Base-by-base conservation (phyloP, 2,888 invertebrate genomes). In the Mylabris sibirica region DNA sequence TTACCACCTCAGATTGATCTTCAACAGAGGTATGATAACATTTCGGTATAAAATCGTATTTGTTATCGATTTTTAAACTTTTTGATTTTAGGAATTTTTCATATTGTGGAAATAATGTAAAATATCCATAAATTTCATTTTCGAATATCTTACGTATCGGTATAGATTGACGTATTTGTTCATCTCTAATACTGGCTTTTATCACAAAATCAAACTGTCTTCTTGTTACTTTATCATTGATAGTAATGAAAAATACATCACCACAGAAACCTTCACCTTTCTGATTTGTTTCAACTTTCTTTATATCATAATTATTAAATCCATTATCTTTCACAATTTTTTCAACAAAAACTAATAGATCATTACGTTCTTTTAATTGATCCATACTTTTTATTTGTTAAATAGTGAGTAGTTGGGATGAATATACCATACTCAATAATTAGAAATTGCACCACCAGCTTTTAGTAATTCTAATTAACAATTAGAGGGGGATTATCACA, bases 111-210 rank as follows among this genome's bases (percentile, higher is more conserved):
- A 53, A 67, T 6, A 75, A 41, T n/a, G 30, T 57, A 0, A 63
- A 59, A 34, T 73, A 74, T 41, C 69, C 70, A 1, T 63, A 20
- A 38, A 64, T 66, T 67, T 75, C 75, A 49, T 74, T 74, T 9
- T 24, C 14, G 38, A 64, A 75, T 1, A 65, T 5, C 1, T 14
- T 30, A 26, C 60, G 57, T 3, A 75, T 69, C 3, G 70, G 67
- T 14, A 63, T 17, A 12, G 35, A 22, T 4, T 30, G 34, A 34
- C 71, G 68, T 0, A 68, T 9, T 24, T 26, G 41, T 3, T 68
- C 34, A n/a, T 24, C 20, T 9, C n/a, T 17, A 17, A 66, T 66
- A n/a, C 62, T 71, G 60, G 63, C 64, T 59, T 73, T 76, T 26
- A 69, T 53, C 1, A 59, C 69, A 4, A 66, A 14, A 26, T 69